Base-by-base conservation (phyloP, 2,888 invertebrate genomes). In the Nemurella pictetii region DNA sequence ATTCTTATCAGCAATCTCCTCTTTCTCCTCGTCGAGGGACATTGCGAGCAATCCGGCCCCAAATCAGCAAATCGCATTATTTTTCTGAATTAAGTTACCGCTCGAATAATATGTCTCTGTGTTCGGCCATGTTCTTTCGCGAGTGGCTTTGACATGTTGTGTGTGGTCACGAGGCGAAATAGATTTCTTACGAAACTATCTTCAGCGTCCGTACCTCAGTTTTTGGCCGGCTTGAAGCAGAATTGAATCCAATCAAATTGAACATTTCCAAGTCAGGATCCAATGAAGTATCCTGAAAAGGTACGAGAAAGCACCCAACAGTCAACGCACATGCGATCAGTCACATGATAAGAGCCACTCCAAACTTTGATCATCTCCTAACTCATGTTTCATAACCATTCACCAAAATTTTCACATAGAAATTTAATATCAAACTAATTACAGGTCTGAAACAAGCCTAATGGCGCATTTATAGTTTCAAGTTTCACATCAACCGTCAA, bases 401-500 rank as follows among this genome's bases (percentile, higher is more conserved):
- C 55, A 20, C 55, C 55, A 20, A 55, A 55, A 5, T 32, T 32
- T 9, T 9, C 4, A 3, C 9, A 32, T 55, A 55, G 55, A 55
- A 55, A 55, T 55, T 55, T 55, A 55, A 55, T 55, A 55, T 55
- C 55, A 55, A 55, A 55, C 55, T 55, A 55, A 55, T 55, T 55
- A 55, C 55, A 55, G 55, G 55, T 55, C 20, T 55, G 15, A 55
- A 20, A 55, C 55, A 75, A 75, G 27, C 28, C 75, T 75, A 75
- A 75, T 75, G 75, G 28, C 26, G 4, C 75, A 75, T 75, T 75
- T 75, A 75, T 75, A 75, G 75, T 75, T 36, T 75, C 75, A 75
- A 75, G 75, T 75, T 75, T 75, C 75, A 75, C 26, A n/a, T 75
- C 9, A 55, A 20, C 25, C 28, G 75, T 75, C 26, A 26, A 75